phyloP scores from a whole-genome alignment of 1,140 invertebrate species.

The Antheraea mylitta region DNA sequence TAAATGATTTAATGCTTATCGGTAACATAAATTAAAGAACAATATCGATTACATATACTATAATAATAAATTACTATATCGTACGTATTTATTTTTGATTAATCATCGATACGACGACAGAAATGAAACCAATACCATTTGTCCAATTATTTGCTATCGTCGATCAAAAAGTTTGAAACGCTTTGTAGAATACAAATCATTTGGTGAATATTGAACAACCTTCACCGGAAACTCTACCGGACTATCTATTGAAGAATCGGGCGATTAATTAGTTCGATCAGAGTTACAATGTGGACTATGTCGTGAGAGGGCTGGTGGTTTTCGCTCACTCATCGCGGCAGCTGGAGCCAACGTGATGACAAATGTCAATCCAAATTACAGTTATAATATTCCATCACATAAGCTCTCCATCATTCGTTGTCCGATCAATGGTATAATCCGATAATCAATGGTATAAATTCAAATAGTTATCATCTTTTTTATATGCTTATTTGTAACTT shows the following conservation, averaged over 20 bases:
- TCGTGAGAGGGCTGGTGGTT: conserved; percentile 44
- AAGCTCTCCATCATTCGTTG: neutral
- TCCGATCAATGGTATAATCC: neutral
- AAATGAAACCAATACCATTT: conserved; percentile 24
- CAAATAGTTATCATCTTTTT: too few species aligned
- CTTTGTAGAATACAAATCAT: conserved; percentile 40
- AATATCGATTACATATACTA: neutral
- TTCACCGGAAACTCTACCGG: conserved; percentile 71
- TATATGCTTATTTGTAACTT: too few species aligned
- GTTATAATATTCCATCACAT: too few species aligned
- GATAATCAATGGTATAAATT: neutral
- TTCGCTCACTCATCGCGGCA: conserved; percentile 70
- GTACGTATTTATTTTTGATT: neutral
- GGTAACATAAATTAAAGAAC: neutral
- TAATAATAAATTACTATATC: too few species aligned
- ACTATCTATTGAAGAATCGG: conserved; percentile 65
- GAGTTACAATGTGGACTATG: conserved; percentile 66
- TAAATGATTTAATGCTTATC: too few species aligned
- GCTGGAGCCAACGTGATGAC: conserved; percentile 48
- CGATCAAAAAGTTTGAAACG: conserved; percentile 60
- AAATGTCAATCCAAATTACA: conserved; percentile 37
- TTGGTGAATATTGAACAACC: conserved; percentile 65
- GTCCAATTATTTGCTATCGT: conserved; percentile 49
- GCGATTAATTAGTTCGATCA: conserved; percentile 70
- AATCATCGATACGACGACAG: neutral